Conservation (phyloP, 2,797 vertebrate genomes). For the Tarsius wallacei region DNA sequence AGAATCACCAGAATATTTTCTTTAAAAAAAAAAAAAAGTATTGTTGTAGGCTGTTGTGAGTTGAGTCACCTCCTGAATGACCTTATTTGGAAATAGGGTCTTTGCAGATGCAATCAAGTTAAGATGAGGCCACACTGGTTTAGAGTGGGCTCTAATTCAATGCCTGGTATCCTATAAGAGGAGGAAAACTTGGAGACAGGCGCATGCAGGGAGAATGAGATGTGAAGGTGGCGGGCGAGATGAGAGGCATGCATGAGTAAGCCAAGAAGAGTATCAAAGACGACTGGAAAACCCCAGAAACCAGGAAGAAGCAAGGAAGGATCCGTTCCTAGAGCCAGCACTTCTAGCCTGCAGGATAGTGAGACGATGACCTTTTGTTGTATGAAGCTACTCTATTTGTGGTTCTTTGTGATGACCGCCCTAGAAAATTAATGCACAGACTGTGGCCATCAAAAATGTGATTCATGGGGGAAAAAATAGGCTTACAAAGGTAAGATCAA, state of each 20-base stretch:
- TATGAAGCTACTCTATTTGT: neutral
- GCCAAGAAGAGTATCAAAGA: neutral
- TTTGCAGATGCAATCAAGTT: neutral
- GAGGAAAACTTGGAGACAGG: neutral
- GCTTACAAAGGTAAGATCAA: neutral
- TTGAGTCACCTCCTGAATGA: neutral
- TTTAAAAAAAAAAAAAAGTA: neutral
- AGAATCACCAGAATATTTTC: conserved; percentile 6
- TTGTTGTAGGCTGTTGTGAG: neutral
- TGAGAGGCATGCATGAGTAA: neutral
- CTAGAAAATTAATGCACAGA: neutral
- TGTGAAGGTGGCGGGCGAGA: neutral
- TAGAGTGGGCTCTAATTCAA: neutral
- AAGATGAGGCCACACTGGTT: neutral
- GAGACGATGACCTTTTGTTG: neutral
- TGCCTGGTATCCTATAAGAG: neutral
- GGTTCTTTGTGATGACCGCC: neutral
- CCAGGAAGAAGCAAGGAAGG: neutral
- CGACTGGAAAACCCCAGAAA: neutral
- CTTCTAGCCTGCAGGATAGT: neutral
- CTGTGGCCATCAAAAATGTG: neutral
- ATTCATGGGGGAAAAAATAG: neutral
- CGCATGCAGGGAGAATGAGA: neutral
- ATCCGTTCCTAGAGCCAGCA: neutral
- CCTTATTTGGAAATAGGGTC: neutral